Conservation (phyloP, 2,797 vertebrate species). For the Melanogrammus aeglefinus region DNA sequence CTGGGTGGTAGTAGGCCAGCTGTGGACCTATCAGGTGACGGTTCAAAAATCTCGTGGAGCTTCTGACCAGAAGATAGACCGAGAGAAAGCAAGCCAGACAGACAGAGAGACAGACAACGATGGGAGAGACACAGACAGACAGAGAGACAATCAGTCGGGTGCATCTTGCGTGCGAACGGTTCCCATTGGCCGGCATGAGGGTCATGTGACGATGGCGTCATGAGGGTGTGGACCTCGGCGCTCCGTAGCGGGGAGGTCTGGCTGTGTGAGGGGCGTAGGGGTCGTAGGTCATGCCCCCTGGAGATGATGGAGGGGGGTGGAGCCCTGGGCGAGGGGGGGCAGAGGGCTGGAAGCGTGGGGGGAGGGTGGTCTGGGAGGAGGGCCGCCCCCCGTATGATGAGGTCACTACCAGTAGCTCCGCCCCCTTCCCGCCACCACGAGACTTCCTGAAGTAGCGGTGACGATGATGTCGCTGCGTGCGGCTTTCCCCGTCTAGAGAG, state of each 20-base stretch:
- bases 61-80: slow-evolving; percentile 50
- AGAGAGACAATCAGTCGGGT: not conserved
- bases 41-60: slow-evolving; percentile 79
- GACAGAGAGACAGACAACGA: slow-evolving; percentile 2
- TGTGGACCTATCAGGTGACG: slow-evolving; percentile 80
- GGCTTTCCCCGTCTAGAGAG: slow-evolving; percentile 77
- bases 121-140: slow-evolving; percentile 8
- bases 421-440: slow-evolving; percentile 77
- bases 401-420: slow-evolving; percentile 78
- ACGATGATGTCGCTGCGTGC: slow-evolving; percentile 73
- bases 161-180: not conserved
- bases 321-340: slow-evolving; percentile 61
- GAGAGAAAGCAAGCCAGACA: slow-evolving; percentile 5
- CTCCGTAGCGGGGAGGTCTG: slow-evolving; percentile 72
- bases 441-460: slow-evolving; percentile 85
- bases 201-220: not conserved
- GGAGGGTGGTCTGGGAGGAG: slow-evolving; percentile 68
- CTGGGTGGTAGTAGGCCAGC: slow-evolving; percentile 77
- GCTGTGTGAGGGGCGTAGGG: slow-evolving; percentile 71
- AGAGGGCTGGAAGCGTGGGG: slow-evolving; percentile 77
- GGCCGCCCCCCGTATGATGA: slow-evolving; percentile 70
- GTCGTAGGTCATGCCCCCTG: slow-evolving; percentile 73
- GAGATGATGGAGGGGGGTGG: slow-evolving; percentile 50
- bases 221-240: slow-evolving; percentile 74
- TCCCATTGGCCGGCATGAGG: not conserved